A percentile compares a stretch with the other conserved stretches of the same genome.
phyloP scores from a whole-genome alignment of 2,888 invertebrate genomes.

The Aethes cnicana region DNA sequence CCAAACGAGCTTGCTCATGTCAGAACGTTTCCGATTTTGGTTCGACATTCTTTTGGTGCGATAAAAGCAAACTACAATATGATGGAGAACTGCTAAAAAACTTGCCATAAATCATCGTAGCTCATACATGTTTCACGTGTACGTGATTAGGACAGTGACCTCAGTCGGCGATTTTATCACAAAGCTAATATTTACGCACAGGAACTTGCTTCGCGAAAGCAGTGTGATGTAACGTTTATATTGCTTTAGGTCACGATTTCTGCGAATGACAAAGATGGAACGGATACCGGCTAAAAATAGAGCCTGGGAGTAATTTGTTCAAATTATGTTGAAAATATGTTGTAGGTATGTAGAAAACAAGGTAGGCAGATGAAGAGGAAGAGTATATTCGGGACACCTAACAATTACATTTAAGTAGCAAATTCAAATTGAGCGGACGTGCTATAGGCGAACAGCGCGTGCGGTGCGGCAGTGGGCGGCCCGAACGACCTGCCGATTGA shows the following conservation, averaged over 20 bases:
- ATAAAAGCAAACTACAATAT: neutral
- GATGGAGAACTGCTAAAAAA: constrained; percentile 38
- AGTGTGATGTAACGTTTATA: constrained; percentile 44
- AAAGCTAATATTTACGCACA: constrained; percentile 47
- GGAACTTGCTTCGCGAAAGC: constrained; percentile 49
- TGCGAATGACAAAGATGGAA: constrained; percentile 1
- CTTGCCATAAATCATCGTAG: constrained; percentile 37
- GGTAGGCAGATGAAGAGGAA: neutral
- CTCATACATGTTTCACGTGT: constrained; percentile 39
- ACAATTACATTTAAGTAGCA: constrained; percentile 2
- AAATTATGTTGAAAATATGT: neutral
- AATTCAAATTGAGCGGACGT: constrained; percentile 35
- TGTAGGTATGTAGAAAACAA: no score
- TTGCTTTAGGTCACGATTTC: constrained; percentile 30
- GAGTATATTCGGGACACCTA: neutral
- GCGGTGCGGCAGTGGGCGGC: constrained; percentile 43
- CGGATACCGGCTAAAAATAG: constrained; percentile 5
- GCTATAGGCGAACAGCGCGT: constrained; percentile 31
- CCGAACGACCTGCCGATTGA: constrained; percentile 50
- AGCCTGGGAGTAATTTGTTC: neutral
- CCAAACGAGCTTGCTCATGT: constrained; percentile 3
- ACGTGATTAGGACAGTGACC: constrained; percentile 49
- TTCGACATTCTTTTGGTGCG: neutral
- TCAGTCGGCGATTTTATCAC: constrained; percentile 53
- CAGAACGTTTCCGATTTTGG: neutral